Conservation (phyloP, 2,888 invertebrate genomes). For the Lymantria dispar region DNA sequence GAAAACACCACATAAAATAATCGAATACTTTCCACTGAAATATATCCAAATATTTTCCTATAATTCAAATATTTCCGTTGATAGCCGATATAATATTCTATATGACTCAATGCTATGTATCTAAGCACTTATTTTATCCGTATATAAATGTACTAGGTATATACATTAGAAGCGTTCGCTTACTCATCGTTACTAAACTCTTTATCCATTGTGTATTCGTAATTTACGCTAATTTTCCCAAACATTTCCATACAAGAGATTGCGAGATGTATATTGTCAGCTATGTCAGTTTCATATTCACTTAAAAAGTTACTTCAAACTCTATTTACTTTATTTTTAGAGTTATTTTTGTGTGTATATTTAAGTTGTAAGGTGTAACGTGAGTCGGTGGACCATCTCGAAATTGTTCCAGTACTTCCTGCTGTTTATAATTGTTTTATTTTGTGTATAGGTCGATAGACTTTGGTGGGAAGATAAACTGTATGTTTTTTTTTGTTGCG, state of each 20-base stretch:
- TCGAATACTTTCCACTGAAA: too few species aligned
- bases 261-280: slow-evolving; percentile 44
- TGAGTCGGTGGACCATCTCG: slow-evolving; percentile 63
- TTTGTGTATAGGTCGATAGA: too few species aligned
- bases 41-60: too few species aligned
- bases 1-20: too few species aligned
- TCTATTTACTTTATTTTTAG: neutral
- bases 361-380: slow-evolving; percentile 19
- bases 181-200: slow-evolving; percentile 32
- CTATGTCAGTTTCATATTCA: slow-evolving; percentile 12
- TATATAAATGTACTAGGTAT: neutral
- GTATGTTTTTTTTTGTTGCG: too few species aligned
- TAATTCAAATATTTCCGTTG: too few species aligned
- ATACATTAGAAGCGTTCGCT: slow-evolving; percentile 21
- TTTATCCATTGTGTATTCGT: slow-evolving; percentile 41
- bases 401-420: slow-evolving; percentile 55
- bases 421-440: slow-evolving; percentile 38
- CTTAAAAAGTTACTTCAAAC: neutral
- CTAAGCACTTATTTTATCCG: too few species aligned
- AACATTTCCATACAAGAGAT: slow-evolving; percentile 43
- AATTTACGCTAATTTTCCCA: slow-evolving; percentile 49
- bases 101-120: too few species aligned
- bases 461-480: too few species aligned
- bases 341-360: slow-evolving; percentile 1
- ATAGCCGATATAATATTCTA: too few species aligned